Conservation (phyloP, 2,113 vertebrate genomes). For the Phyllostomus hastatus region DNA sequence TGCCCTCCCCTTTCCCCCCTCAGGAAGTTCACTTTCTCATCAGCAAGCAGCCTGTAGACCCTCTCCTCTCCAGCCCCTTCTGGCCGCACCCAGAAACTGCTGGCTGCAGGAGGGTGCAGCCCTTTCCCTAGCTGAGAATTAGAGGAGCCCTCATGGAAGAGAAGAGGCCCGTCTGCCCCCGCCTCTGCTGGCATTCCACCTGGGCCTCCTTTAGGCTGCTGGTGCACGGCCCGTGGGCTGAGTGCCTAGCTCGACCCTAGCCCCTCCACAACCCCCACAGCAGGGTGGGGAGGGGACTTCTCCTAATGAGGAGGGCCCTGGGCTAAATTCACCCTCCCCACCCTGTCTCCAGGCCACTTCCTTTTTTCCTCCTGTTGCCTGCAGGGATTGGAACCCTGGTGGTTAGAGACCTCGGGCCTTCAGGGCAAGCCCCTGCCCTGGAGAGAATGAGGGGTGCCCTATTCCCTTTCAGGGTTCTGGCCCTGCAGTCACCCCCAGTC, state of each 20-base stretch:
- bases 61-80: not conserved
- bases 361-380: not conserved
- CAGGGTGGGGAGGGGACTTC: not conserved
- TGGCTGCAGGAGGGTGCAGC: not conserved
- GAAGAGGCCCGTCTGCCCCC: not conserved
- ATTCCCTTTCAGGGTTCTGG: not conserved
- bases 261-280: not conserved
- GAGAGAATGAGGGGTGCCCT: not conserved
- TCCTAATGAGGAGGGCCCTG: not conserved
- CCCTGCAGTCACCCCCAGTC: not conserved
- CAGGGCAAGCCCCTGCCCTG: not conserved
- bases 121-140: not conserved
- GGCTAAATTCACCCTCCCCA: not conserved
- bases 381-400: conserved; percentile 5
- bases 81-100: not conserved
- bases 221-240: not conserved
- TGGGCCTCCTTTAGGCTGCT: not conserved
- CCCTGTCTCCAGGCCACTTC: conserved; percentile 25
- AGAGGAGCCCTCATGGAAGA: not conserved
- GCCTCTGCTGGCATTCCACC: not conserved
- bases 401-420: not conserved
- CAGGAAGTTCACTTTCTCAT: not conserved
- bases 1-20: not conserved
- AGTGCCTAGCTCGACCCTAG: not conserved
- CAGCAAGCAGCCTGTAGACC: not conserved